Percentiles rank a stretch among this genome's conserved stretches.
Evolutionary conservation across 2,113 vertebrate genomes (phyloP).

Genomic region (Phaethon lepturus): DNA sequence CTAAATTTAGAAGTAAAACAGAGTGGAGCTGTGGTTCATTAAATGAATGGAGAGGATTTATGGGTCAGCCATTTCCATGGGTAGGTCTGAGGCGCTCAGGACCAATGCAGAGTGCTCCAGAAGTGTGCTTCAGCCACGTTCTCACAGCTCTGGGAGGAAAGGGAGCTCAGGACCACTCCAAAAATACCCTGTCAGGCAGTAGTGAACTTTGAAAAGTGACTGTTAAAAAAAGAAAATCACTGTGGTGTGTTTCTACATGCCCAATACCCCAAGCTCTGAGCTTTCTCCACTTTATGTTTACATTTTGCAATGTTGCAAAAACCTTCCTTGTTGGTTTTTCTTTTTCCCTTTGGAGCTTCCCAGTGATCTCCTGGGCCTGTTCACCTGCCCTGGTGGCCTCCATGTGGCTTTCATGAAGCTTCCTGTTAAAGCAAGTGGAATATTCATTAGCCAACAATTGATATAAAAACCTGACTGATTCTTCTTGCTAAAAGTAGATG

Average conservation of each 20-base stretch:
- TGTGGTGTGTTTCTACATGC: accelerated
- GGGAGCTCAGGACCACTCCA: not conserved
- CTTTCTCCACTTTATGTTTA: not conserved
- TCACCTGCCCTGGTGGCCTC: not conserved
- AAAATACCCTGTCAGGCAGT: not conserved
- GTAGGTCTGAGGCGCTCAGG: not conserved
- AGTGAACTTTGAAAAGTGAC: not conserved
- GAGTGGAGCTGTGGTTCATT: not conserved
- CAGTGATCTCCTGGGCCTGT: not conserved
- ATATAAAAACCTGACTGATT: not conserved
- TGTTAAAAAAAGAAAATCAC: not conserved
- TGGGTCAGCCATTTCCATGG: not conserved
- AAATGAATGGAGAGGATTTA: not conserved
- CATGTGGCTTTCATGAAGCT: not conserved
- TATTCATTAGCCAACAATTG: not conserved
- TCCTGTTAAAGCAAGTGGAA: not conserved
- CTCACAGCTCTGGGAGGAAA: not conserved
- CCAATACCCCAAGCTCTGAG: not conserved
- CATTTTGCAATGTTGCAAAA: not conserved
- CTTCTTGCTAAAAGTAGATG: not conserved
- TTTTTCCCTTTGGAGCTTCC: not conserved
- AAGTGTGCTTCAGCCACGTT: not conserved
- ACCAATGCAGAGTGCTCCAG: not conserved
- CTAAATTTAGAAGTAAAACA: not conserved
- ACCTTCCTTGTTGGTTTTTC: not conserved